These are phyloP conservation scores for Oligia latruncula DNA, from an alignment of 2,888 invertebrate species.

Conservation along the genomic window DNA sequence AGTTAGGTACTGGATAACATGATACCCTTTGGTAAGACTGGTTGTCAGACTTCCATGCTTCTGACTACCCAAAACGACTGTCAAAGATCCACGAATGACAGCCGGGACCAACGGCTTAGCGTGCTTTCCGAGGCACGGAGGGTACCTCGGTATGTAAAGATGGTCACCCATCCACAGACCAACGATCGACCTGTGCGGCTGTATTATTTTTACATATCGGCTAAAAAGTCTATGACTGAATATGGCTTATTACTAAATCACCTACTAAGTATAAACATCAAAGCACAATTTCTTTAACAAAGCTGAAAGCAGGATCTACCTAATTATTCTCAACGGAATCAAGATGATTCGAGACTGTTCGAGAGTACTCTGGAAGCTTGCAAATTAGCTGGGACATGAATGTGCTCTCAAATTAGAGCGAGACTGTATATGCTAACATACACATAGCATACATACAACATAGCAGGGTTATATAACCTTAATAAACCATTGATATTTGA, in stretches of 20 bases:
- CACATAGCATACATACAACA: not conserved
- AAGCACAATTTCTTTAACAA: slow-evolving; percentile 3
- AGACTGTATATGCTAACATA: slow-evolving; percentile 14
- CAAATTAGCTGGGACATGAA: slow-evolving; percentile 55
- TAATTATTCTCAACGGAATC: slow-evolving; percentile 55
- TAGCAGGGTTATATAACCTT: slow-evolving; percentile 1
- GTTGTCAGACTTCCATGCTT: too few species aligned
- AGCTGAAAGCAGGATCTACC: slow-evolving; percentile 41
- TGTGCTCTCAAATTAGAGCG: slow-evolving; percentile 57
- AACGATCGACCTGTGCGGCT: too few species aligned
- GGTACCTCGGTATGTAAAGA: too few species aligned
- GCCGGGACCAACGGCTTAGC: too few species aligned
- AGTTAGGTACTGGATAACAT: too few species aligned
- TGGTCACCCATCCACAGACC: too few species aligned
- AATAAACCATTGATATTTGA: not conserved
- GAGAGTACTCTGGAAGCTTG: slow-evolving; percentile 45
- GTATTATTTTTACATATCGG: too few species aligned
- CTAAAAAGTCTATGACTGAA: not conserved
- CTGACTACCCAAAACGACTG: too few species aligned
- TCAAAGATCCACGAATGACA: too few species aligned
- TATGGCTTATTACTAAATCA: not conserved
- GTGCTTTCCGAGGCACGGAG: too few species aligned
- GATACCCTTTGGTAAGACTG: too few species aligned
- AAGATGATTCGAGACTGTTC: slow-evolving; percentile 50
- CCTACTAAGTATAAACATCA: not conserved